A percentile compares a stretch with the other conserved stretches of the same genome.
These are phyloP conservation scores for Camponotus fellah DNA, from an alignment of 2,888 invertebrate genomes.

Conservation along the genomic window DNA sequence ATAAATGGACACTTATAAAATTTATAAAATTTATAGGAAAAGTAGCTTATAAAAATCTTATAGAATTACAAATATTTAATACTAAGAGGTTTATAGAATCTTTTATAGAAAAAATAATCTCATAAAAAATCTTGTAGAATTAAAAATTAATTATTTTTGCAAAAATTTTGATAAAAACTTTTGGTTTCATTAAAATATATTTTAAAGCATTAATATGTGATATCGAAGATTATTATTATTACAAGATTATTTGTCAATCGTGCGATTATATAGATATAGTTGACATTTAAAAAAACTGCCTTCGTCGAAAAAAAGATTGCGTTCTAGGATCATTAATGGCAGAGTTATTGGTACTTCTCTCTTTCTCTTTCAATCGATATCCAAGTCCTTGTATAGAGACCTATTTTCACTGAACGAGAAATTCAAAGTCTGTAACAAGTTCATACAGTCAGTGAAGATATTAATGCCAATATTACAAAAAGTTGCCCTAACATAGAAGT, in stretches of 20 bases:
- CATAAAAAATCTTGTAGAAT: too few relatives aligned
- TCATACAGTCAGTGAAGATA: background rate
- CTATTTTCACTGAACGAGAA: slow-evolving; percentile 24
- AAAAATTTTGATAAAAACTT: background rate
- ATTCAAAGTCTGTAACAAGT: slow-evolving; percentile 11
- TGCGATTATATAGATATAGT: background rate
- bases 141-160: background rate
- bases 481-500: slow-evolving; percentile 7
- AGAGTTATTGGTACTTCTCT: slow-evolving; percentile 16
- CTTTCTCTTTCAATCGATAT: slow-evolving; percentile 19
- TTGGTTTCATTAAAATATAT: background rate
- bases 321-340: slow-evolving; percentile 9
- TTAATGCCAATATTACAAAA: slow-evolving; percentile 24
- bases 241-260: background rate
- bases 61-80: background rate
- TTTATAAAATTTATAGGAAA: background rate
- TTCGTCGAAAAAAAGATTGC: background rate
- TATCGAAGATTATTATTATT: too few relatives aligned
- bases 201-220: background rate
- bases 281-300: slow-evolving; percentile 1
- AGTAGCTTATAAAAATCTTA: background rate
- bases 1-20: background rate
- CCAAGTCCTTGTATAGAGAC: background rate
- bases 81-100: too few relatives aligned
- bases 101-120: too few relatives aligned